Evolutionary conservation across 2,888 invertebrate genomes (phyloP).

Genomic region (Anoplius nigerrimus): DNA sequence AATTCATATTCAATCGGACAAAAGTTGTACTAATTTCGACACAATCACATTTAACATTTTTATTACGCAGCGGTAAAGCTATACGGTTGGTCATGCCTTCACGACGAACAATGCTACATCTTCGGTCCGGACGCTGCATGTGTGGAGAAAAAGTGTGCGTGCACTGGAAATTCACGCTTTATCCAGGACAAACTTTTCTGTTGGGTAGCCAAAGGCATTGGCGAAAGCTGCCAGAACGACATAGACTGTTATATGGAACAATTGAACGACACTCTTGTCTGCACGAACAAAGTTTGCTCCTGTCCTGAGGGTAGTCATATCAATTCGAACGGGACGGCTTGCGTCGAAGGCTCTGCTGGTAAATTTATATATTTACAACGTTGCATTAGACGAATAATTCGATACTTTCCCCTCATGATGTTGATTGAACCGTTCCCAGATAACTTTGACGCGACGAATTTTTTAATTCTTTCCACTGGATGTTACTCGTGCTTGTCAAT

Average conservation of each 20-base stretch:
- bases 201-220: conserved; percentile 60
- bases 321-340: conserved; percentile 43
- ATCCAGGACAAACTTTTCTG: conserved; percentile 59
- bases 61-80: conserved; percentile 45
- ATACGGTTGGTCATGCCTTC: conserved; percentile 47
- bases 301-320: conserved; percentile 51
- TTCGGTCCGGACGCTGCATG: conserved; percentile 64
- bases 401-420: not conserved
- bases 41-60: not conserved
- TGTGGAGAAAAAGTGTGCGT: conserved; percentile 48
- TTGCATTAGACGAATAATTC: not conserved
- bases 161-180: conserved; percentile 59
- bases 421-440: not conserved
- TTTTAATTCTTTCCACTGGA: too few species aligned
- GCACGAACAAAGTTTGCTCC: conserved; percentile 45
- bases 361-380: not conserved
- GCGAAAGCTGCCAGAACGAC: conserved; percentile 51
- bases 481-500: too few species aligned
- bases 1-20: too few species aligned
- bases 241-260: conserved; percentile 57
- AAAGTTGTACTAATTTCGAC: not conserved
- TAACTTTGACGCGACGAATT: too few species aligned
- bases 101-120: conserved; percentile 58
- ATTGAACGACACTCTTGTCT: conserved; percentile 34
- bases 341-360: conserved; percentile 36